Evolutionary conservation across 2,888 invertebrate genomes (phyloP), one percentile per base, ranked within the genome.

Genomic region (Phengaris arion): DNA sequence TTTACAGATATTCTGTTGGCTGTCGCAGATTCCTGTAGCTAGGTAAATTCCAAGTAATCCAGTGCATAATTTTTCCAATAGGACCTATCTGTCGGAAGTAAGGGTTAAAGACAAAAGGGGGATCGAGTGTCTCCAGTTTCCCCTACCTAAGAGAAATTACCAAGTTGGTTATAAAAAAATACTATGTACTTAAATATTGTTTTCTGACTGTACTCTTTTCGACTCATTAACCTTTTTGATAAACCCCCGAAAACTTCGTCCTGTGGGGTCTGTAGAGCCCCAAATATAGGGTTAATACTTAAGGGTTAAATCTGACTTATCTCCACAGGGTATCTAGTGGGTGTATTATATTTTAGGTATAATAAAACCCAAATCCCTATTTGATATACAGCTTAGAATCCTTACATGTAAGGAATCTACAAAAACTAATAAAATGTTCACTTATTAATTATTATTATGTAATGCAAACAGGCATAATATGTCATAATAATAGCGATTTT

Each of bases 171-270:
- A 22, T 22, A 22, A 22, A 22, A 22, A 22, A 22, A 22, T n/a
- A n/a, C 3, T 59, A 35, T 4, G 35, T 12, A 64, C n/a, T 22
- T 3, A 15, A 6, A 3, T 69, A 51, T 51, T 15, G 10, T 22
- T 51, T 48, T 22, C 13, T 8, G 35, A 45, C 52, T 72, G 72
- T 72, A 72, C 72, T 12, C n/a, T 35, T 3, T 51, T n/a, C 13
- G 51, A 54, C 35, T 22, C 54, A 10, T 72, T 72, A 35, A 54
- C 72, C 35, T 72, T 46, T n/a, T 51, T 22, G 51, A 45, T n/a
- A 52, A 10, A 72, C 22, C 52, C 54, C 72, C 72, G 35, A 72
- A 72, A 69, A 48, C 15, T 12, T 68, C 46, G 46, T 68, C 68
- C 48, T 46, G 10, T 12, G 22, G 64, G 64, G 64, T 35, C 64